Evolutionary conservation across 2,888 invertebrate species (phyloP).

Genomic region (Girardia tigrina): DNA sequence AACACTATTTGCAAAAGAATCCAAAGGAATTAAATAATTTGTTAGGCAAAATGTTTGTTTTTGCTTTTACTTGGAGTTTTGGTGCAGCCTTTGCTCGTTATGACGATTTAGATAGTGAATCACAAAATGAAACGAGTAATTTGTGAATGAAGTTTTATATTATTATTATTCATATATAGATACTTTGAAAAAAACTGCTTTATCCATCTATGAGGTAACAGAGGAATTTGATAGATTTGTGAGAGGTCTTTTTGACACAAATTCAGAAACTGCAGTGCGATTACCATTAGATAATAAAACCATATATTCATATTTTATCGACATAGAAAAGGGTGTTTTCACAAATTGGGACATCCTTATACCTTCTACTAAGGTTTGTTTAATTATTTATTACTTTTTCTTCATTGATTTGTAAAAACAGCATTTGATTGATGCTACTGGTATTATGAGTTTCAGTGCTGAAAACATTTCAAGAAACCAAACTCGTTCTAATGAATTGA

Average conservation of each 20-base stretch:
- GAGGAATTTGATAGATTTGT: constrained; percentile 50
- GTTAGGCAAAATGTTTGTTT: constrained; percentile 48
- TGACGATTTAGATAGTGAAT: constrained; percentile 44
- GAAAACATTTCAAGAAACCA: constrained; percentile 28
- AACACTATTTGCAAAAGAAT: constrained; percentile 45
- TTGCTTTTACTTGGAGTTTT: constrained; percentile 49
- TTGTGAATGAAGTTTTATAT: constrained; percentile 35
- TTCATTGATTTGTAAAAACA: constrained; percentile 47
- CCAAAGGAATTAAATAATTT: constrained; percentile 43
- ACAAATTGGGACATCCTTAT: constrained; percentile 48
- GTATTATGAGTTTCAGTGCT: not conserved
- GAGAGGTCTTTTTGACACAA: constrained; percentile 47
- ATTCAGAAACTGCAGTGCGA: constrained; percentile 47
- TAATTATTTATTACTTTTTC: not conserved
- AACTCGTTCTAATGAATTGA: constrained; percentile 42
- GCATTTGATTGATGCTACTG: constrained; percentile 39
- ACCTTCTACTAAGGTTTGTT: constrained; percentile 42
- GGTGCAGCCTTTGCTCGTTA: constrained; percentile 46
- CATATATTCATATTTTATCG: constrained; percentile 49
- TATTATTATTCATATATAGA: constrained; percentile 18
- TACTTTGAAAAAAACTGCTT: constrained; percentile 38
- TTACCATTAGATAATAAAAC: constrained; percentile 46
- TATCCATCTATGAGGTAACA: constrained; percentile 41
- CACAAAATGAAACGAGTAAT: not conserved
- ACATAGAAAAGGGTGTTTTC: constrained; percentile 48